Evolutionary conservation across 2,797 vertebrate species (phyloP).

Genomic region (Acrossocheilus wenchowensis): DNA sequence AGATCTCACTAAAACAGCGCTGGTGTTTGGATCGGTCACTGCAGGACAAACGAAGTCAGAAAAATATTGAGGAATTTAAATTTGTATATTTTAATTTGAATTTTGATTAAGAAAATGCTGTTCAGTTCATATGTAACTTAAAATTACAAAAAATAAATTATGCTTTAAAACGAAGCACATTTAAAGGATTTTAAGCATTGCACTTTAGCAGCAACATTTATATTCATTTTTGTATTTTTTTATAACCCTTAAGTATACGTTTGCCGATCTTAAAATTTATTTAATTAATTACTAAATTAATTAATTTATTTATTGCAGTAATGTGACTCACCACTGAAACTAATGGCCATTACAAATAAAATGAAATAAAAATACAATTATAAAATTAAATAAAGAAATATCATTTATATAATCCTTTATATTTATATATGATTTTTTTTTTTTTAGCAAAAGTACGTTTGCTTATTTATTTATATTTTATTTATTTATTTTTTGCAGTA

Average conservation of each 20-base stretch:
- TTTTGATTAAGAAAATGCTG: not conserved
- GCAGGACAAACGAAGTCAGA: not conserved
- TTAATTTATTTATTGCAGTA: not conserved
- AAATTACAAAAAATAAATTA: not conserved
- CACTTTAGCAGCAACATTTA: not conserved
- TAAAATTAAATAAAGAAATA: no score
- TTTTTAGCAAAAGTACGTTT: no score
- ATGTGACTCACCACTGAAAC: not conserved
- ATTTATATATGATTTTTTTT: no score
- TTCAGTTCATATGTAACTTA: not conserved
- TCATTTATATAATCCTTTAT: no score
- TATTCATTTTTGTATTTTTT: not conserved
- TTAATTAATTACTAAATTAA: not conserved
- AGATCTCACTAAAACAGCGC: slow-evolving; percentile 27
- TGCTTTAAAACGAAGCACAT: not conserved
- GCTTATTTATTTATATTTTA: no score
- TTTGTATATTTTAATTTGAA: not conserved
- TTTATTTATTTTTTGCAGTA: no score
- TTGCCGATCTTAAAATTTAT: not conserved
- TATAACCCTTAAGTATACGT: not conserved
- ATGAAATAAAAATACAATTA: not conserved
- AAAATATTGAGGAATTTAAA: not conserved
- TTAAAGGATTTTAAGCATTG: not conserved
- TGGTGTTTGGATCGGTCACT: not conserved
- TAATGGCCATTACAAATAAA: not conserved